Base-by-base conservation (phyloP, 2,797 vertebrate genomes). In the Adrianichthys oophorus region DNA sequence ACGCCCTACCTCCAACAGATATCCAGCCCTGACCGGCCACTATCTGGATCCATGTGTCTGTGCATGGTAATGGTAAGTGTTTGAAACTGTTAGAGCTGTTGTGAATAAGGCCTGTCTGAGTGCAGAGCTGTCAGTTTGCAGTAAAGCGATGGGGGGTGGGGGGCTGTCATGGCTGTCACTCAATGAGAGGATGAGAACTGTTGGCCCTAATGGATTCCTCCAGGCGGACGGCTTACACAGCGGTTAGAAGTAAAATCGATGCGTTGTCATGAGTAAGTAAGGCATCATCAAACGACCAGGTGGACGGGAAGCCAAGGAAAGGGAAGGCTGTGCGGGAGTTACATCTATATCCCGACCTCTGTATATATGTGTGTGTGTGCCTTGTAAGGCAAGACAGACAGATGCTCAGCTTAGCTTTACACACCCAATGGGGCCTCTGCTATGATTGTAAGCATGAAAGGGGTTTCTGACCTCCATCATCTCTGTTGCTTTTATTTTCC, bases 181-280 rank as follows among this genome's bases (percentile, higher is more conserved):
- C 96, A 96, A 89, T 90, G 90, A 90, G 77, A 85, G 94, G 95
- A 98, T 95, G 93, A 95, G 93, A 95, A 94, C 92, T 94, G 95
- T 95, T 94, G 94, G 85, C 93, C 83, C 93, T 96, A 96, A 98
- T 97, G 95, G 95, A 95, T 97, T 96, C 95, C 95, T 95, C 94
- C 94, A 95, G 94, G 87, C 92, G 91, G 93, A 95, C 89, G 93
- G 94, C 94, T 94, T 94, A 93, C 93, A 92, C 93, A 87, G 92
- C 89, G 88, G 92, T 92, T 90, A 90, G 95, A 96, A 95, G 94
- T 93, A 93, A 95, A 97, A 97, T 97, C 96, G 93, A 96, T 97
- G 95, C 93, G 93, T 96, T 97, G 95, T 97, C 95, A 96, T 95
- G 94, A 94, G 94, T 85, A 84, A 93, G 93, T 92, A 79, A 86